Base-by-base conservation (phyloP, 35 echinoderm and acorn worm genomes). In the Nesometra sesokonis region DNA sequence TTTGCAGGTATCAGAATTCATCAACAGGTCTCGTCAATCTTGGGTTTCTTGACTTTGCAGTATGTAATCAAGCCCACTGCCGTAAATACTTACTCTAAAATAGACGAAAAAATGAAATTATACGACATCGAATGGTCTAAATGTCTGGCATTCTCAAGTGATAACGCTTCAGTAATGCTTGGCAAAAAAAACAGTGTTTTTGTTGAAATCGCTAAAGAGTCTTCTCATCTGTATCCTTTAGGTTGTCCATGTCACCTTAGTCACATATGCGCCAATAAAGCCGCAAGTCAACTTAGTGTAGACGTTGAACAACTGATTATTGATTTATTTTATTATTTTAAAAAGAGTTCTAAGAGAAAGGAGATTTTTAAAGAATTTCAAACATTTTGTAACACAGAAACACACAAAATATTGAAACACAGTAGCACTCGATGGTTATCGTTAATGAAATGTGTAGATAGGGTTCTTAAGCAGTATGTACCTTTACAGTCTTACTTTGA, bases 101-200 rank as follows among this genome's bases (percentile, higher is more conserved):
- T n/a, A n/a, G n/a, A n/a, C n/a, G n/a, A n/a, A n/a, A n/a, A n/a
- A n/a, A n/a, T n/a, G n/a, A n/a, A n/a, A n/a, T n/a, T n/a, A n/a
- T n/a, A n/a, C n/a, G n/a, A n/a, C n/a, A n/a, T n/a, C n/a, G n/a
- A n/a, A n/a, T n/a, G n/a, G n/a, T n/a, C n/a, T n/a, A n/a, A n/a
- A n/a, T n/a, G n/a, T n/a, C n/a, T n/a, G n/a, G n/a, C n/a, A n/a
- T 91, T 86, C 33, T 77, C 23, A 43, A 78, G 77, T 19, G 89
- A 91, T 80, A 91, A 87, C 39, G 84, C 89, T 34, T 29, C 89
- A 78, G 90, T 92, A 13, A 92, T 88, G 81, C 37, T 92, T 17
- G 86, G 86, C 27, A 34, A 21, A 35, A n/a, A 80, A 79, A 88
- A 88, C 46, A 76, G 86, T 35, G 81, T 92, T 34, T 47, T 86